Evolutionary conservation across 2,888 invertebrate genomes (phyloP).

Genomic region (Thymelicus lineola): DNA sequence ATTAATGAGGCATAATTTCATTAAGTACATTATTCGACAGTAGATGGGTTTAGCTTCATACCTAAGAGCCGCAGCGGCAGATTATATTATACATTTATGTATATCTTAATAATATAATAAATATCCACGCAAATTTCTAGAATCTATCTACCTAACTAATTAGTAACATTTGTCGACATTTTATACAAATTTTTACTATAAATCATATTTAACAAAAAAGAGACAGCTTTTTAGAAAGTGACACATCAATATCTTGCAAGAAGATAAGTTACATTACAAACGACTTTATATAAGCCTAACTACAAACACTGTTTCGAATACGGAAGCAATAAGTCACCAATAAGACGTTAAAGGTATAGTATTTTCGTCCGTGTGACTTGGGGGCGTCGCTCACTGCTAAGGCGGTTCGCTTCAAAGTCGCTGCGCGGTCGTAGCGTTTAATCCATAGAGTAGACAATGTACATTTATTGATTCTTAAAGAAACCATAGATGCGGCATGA

Average conservation of each 20-base stretch:
- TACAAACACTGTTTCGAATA: too few species aligned
- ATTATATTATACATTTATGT: not conserved
- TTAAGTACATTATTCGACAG: conserved; percentile 1
- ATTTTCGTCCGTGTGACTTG: too few species aligned
- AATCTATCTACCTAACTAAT: too few species aligned
- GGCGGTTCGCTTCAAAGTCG: too few species aligned
- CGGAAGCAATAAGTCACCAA: too few species aligned
- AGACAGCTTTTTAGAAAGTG: not conserved
- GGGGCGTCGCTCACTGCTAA: too few species aligned
- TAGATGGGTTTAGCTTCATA: not conserved
- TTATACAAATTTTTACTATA: not conserved
- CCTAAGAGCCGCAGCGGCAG: not conserved
- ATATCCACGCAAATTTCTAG: not conserved
- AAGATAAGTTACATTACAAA: not conserved
- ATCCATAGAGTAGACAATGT: too few species aligned
- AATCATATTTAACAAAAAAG: not conserved
- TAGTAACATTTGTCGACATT: not conserved
- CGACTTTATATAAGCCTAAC: not conserved
- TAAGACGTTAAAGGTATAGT: too few species aligned
- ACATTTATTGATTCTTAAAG: too few species aligned
- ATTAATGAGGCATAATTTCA: not conserved
- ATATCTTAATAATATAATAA: not conserved
- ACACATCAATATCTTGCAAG: not conserved
- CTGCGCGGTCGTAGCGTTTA: too few species aligned
- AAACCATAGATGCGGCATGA: too few species aligned